A percentile compares a stretch with the other conserved stretches of the same genome.
Conservation (phyloP, 2,888 invertebrate genomes). For the Acleris emargana region DNA sequence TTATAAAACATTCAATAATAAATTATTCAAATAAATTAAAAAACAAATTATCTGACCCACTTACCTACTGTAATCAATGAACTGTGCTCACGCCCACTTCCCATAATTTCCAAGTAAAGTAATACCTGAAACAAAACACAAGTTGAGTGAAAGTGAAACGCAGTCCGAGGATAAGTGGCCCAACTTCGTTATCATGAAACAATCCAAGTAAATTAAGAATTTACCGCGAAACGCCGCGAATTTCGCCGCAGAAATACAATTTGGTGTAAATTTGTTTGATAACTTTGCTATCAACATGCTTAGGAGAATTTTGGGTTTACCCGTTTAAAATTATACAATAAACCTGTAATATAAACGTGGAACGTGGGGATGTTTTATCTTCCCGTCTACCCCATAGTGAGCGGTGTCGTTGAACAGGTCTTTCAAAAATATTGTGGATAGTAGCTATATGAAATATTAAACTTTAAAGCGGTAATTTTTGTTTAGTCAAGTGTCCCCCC, state of each 20-base stretch:
- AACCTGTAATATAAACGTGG: too few relatives aligned
- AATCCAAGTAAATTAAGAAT: slow-evolving; percentile 26
- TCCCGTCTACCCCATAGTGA: too few relatives aligned
- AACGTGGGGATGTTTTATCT: too few relatives aligned
- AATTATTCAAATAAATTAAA: too few relatives aligned
- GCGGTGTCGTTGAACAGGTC: too few relatives aligned
- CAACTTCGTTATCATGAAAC: slow-evolving; percentile 20
- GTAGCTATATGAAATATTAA: too few relatives aligned
- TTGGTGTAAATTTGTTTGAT: not conserved
- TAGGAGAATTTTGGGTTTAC: not conserved
- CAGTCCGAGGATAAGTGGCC: slow-evolving; percentile 2
- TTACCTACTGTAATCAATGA: not conserved
- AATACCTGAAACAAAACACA: slow-evolving; percentile 28
- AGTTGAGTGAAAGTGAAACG: slow-evolving; percentile 9
- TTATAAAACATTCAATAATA: too few relatives aligned
- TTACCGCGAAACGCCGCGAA: not conserved
- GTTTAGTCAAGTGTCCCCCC: too few relatives aligned
- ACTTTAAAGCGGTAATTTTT: too few relatives aligned
- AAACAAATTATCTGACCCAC: too few relatives aligned
- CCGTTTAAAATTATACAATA: not conserved
- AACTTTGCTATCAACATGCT: not conserved
- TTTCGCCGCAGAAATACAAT: not conserved
- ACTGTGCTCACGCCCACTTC: not conserved
- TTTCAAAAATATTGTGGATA: too few relatives aligned
- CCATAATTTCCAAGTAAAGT: not conserved